These are phyloP conservation scores for Porites lutea DNA, from an alignment of 64 coral and sea anemone species.

Conservation along the genomic window DNA sequence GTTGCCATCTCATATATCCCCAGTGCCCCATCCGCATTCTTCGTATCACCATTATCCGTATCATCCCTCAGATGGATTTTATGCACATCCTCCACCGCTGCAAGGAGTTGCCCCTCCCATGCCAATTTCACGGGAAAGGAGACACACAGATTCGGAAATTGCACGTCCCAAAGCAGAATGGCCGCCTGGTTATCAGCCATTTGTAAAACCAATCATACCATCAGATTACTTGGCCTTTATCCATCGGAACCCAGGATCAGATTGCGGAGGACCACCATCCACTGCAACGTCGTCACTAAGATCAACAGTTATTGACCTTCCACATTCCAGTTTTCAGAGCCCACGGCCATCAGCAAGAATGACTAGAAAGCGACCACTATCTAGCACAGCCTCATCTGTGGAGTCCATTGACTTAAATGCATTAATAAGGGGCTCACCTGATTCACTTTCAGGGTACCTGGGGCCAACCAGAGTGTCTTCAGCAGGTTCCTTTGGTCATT, in stretches of 20 bases:
- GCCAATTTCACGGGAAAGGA: slow-evolving; percentile 39
- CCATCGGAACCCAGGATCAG: slow-evolving; percentile 63
- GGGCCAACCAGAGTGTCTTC: slow-evolving; percentile 87
- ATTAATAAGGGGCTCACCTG: slow-evolving; percentile 92
- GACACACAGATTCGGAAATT: slow-evolving; percentile 77
- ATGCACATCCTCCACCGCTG: slow-evolving; percentile 17
- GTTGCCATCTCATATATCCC: slow-evolving; percentile 54
- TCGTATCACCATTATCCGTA: slow-evolving; percentile 66
- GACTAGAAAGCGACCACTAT: slow-evolving; percentile 83
- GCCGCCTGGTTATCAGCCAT: slow-evolving; percentile 76
- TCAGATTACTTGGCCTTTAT: slow-evolving; percentile 74
- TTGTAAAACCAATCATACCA: slow-evolving; percentile 79
- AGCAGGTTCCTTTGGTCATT: slow-evolving; percentile 95
- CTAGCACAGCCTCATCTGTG: slow-evolving; percentile 91
- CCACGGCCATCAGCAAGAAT: slow-evolving; percentile 82
- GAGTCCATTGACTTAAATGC: slow-evolving; percentile 96
- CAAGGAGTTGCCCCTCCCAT: slow-evolving; percentile 46
- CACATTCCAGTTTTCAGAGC: slow-evolving; percentile 79
- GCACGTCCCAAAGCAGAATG: slow-evolving; percentile 96
- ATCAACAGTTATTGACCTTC: slow-evolving; percentile 90
- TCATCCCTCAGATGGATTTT: slow-evolving; percentile 60
- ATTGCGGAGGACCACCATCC: slow-evolving; percentile 85
- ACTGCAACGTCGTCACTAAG: slow-evolving; percentile 93
- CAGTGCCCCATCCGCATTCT: slow-evolving; percentile 17
- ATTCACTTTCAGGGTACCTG: slow-evolving; percentile 90